Conservation (phyloP, 2,113 vertebrate species). For the Sigmodon hispidus region DNA sequence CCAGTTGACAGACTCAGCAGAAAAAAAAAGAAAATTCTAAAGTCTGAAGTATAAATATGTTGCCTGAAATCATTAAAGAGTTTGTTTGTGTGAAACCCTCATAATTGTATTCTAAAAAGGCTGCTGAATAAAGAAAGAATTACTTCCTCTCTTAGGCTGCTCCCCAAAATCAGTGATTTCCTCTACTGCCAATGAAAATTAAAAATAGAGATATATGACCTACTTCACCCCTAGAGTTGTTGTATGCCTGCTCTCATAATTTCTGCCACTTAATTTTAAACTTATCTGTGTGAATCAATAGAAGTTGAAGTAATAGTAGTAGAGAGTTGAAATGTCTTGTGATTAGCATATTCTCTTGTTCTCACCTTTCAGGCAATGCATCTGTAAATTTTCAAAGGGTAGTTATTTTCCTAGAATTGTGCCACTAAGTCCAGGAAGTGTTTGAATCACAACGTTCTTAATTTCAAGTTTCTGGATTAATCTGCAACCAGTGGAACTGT, state of each 20-base stretch:
- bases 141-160: slow-evolving; percentile 21
- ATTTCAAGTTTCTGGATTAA: not conserved
- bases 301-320: too few species aligned
- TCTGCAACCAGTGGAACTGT: not conserved
- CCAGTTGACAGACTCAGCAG: slow-evolving; percentile 51
- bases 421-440: not conserved
- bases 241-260: not conserved
- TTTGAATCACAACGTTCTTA: not conserved
- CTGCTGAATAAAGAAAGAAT: not conserved
- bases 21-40: slow-evolving; percentile 52
- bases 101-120: not conserved
- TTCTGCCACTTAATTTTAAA: not conserved
- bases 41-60: slow-evolving; percentile 59
- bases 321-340: not conserved
- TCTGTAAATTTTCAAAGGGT: not conserved
- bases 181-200: not conserved
- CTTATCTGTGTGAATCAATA: not conserved
- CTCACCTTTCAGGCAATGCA: not conserved
- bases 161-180: not conserved
- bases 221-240: not conserved
- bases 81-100: slow-evolving; percentile 22
- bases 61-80: slow-evolving; percentile 47
- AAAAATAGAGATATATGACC: not conserved
- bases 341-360: not conserved
- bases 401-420: not conserved